Base-by-base conservation (phyloP, 2,888 invertebrate genomes). In the Meghimatium bilineatum region DNA sequence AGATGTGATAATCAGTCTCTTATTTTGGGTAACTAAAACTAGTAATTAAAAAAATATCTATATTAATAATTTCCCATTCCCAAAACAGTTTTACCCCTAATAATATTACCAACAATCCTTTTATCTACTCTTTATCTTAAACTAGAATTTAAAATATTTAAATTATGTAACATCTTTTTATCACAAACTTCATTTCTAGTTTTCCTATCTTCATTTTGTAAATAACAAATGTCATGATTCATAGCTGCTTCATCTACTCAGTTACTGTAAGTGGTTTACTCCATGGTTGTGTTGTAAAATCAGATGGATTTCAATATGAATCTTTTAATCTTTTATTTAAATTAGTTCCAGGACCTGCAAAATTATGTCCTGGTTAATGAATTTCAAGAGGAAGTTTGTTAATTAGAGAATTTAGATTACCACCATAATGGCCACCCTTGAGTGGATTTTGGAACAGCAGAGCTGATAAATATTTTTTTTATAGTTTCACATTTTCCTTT, bases 391-490 rank as follows among this genome's bases (percentile, higher is more conserved):
- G 82, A 26, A 83, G 34, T 44, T 44, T 44, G 44, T 44, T 44
- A 44, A 44, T 44, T 44, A 44, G 5, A 12, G 44, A 44, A 44
- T 44, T 44, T 44, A 44, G 12, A 2, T 32, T 36, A n/a, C n/a
- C n/a, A n/a, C n/a, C n/a, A n/a, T 23, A 44, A 63, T 10, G n/a
- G n/a, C n/a, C n/a, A n/a, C 10, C 29, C 2, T 79, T 74, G 29
- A 82, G 82, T 56, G 82, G 79, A 32, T 78, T 82, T 66, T 44
- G n/a, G n/a, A n/a, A n/a, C n/a, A n/a, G 12, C 44, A 78, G 79
- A 49, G 23, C 44, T 29, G 66, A 14, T 23, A 82, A 82, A 44
- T 82, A 85, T n/a, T n/a, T n/a, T n/a, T n/a, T n/a, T n/a, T 10
- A 82, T 78, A 26, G 26, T 72, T n/a, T n/a, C n/a, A 82, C 85